Base-by-base conservation (phyloP, 2,888 invertebrate species). In the Zygaena filipendulae region DNA sequence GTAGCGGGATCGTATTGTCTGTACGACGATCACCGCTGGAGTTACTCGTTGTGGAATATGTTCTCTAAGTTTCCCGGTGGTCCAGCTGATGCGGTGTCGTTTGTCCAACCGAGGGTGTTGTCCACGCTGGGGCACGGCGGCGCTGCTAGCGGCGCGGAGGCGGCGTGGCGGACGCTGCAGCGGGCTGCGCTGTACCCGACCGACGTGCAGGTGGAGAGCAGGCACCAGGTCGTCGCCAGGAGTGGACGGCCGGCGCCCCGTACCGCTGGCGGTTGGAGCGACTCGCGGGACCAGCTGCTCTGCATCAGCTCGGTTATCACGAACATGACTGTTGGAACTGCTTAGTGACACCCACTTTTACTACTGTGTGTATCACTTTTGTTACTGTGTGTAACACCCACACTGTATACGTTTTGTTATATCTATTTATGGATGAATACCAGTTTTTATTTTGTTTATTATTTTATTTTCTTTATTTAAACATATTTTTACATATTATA, bases 21-120 rank as follows among this genome's bases (percentile, higher is more conserved):
- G 33, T 53, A 54, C 37, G 43, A 59, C 23, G 67, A 66, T 32
- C 30, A 38, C 27, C 58, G 55, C 32, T 67, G 67, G 67, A 57
- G 59, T 29, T 49, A 52, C 33, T 67, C 67, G 13, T 32, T 67
- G 38, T 30, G 45, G 29, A 40, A 52, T 29, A 30, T 52, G 29
- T 48, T 62, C 24, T 27, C 38, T 5, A 25, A 29, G 21, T 40
- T 52, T 25, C 36, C 34, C 4, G 30, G 18, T 1, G 50, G 56
- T 2, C 33, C 32, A 19, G 45, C 35, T 13, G 39, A 49, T 20
- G 49, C 52, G 57, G 45, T 50, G 36, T 46, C 54, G 2, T 39
- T 37, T 13, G 21, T 32, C 38, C 48, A 42, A 3, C 59, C 59
- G 3, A 42, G 66, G 7, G 56, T 62, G 13, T 7, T 57, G 8